Conservation (phyloP, 2,888 invertebrate species). For the Prenolepis imparis region DNA sequence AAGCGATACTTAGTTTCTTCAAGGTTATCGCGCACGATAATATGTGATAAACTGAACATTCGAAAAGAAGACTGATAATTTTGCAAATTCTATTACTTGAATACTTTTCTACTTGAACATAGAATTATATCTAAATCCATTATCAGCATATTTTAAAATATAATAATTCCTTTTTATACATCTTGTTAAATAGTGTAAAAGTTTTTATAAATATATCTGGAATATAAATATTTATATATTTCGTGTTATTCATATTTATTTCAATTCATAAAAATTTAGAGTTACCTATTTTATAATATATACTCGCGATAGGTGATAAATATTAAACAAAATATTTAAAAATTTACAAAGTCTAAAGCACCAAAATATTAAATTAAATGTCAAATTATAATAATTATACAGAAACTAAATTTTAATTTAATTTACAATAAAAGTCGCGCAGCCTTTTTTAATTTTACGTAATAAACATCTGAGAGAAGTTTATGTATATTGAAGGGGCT, state of each 20-base stretch:
- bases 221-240: neutral
- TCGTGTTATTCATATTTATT: neutral
- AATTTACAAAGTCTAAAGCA: neutral
- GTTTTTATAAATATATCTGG: neutral
- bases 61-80: neutral
- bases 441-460: neutral
- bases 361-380: neutral
- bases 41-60: conserved; percentile 11
- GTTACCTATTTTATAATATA: neutral
- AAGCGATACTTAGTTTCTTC: conserved; percentile 13
- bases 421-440: neutral
- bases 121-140: neutral
- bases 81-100: neutral
- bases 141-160: neutral
- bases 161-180: neutral
- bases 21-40: conserved; percentile 42
- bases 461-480: neutral
- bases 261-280: neutral
- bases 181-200: neutral
- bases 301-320: neutral
- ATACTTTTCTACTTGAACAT: neutral
- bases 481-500: neutral
- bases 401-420: neutral
- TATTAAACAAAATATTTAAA: conserved; percentile 16
- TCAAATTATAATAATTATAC: neutral